phyloP scores from a whole-genome alignment of 1,140 invertebrate genomes.

The Periplaneta americana region DNA sequence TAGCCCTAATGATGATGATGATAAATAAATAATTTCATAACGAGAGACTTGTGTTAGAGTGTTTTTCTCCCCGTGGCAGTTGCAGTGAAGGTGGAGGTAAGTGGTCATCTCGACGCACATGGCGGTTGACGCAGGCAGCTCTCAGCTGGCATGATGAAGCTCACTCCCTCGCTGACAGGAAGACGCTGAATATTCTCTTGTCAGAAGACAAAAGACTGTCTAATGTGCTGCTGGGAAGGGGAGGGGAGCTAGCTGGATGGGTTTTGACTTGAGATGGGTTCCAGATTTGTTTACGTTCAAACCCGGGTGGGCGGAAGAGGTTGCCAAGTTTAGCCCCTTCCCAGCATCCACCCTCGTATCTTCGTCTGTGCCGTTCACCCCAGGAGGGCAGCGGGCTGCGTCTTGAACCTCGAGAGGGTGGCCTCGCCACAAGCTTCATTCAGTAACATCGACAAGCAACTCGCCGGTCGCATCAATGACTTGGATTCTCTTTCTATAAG shows the following conservation, averaged over 20 bases:
- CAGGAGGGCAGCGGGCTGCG: neutral
- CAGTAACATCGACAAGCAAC: neutral
- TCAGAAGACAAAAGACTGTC: neutral
- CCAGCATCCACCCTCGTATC: neutral
- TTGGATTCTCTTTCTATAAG: too few relatives aligned
- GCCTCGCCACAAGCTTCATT: neutral
- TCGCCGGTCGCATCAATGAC: too few relatives aligned
- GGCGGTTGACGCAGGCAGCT: too few relatives aligned
- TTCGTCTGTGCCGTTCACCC: neutral
- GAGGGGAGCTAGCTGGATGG: neutral
- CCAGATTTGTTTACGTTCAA: slow-evolving; percentile 16
- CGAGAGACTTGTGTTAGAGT: too few relatives aligned
- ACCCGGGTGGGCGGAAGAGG: slow-evolving; percentile 17
- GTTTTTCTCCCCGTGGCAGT: too few relatives aligned
- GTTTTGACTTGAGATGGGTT: slow-evolving; percentile 10
- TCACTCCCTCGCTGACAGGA: neutral
- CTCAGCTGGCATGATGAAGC: neutral
- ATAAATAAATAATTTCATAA: too few relatives aligned
- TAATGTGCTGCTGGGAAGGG: neutral
- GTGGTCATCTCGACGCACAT: too few relatives aligned
- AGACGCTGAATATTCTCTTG: neutral
- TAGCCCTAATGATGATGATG: too few relatives aligned
- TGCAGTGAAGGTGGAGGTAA: too few relatives aligned
- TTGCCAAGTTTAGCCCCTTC: slow-evolving; percentile 13
- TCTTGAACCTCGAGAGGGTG: neutral